A percentile compares a stretch with the other conserved stretches of the same genome.
Evolutionary conservation across 2,113 vertebrate genomes (phyloP).

Genomic region (Micronycteris hirsuta): DNA sequence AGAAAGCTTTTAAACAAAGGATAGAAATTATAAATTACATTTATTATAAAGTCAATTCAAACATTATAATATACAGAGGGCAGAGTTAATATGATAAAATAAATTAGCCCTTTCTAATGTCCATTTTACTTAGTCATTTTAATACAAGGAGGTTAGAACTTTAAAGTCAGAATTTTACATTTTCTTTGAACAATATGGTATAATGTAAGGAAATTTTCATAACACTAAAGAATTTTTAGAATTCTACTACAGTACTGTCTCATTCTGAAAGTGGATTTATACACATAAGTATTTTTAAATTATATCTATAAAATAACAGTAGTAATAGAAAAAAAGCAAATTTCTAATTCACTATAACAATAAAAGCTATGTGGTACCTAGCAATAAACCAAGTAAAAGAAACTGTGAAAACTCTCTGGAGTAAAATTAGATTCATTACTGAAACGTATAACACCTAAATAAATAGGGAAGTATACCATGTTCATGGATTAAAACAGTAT

Average conservation of each 20-base stretch:
- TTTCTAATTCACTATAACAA: background rate
- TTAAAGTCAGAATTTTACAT: constrained; percentile 25
- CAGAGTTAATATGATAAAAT: background rate
- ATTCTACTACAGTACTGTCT: background rate
- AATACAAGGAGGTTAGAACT: background rate
- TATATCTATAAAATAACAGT: background rate
- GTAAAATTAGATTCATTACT: background rate
- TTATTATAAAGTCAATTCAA: background rate
- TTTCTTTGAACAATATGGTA: background rate
- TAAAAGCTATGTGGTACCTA: background rate
- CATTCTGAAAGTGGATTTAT: background rate
- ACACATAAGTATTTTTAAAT: background rate
- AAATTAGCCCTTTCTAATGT: background rate
- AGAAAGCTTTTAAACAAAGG: background rate
- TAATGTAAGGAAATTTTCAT: background rate
- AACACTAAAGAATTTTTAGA: background rate
- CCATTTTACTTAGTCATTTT: background rate
- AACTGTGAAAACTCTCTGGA: background rate
- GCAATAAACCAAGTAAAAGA: background rate
- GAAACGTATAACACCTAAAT: background rate
- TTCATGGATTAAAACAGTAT: background rate
- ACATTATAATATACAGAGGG: background rate
- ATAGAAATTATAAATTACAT: background rate
- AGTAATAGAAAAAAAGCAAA: background rate
- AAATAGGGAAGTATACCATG: background rate